Evolutionary conservation across 2,888 invertebrate genomes (phyloP).

Genomic region (Drosophila fulvimacula): DNA sequence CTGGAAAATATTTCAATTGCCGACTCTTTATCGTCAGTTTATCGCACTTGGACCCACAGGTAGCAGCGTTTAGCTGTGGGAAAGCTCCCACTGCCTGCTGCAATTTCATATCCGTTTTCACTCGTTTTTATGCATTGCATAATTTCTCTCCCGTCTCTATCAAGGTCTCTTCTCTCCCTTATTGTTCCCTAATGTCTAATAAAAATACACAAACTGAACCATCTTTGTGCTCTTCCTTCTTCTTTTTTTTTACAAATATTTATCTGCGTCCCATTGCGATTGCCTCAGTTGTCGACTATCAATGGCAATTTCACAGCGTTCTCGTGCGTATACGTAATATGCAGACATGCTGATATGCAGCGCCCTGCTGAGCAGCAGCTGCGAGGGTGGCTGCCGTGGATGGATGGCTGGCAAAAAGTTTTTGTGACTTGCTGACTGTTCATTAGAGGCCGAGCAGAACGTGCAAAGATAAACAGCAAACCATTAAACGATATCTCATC

Average conservation of each 20-base stretch:
- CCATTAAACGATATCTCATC: constrained; percentile 76
- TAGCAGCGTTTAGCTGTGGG: constrained; percentile 24
- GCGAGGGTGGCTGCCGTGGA: not conserved
- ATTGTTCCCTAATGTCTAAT: constrained; percentile 38
- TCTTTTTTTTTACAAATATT: constrained; percentile 21
- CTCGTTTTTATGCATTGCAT: constrained; percentile 1
- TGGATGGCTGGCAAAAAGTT: constrained; percentile 23
- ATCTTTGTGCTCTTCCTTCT: constrained; percentile 13
- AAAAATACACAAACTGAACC: constrained; percentile 13
- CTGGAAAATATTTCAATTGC: constrained; percentile 19
- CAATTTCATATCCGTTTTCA: constrained; percentile 29
- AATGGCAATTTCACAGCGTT: constrained; percentile 35
- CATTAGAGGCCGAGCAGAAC: constrained; percentile 49
- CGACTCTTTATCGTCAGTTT: constrained; percentile 7
- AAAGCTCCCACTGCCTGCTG: constrained; percentile 25
- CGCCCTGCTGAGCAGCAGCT: constrained; percentile 43
- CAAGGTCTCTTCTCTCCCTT: not conserved
- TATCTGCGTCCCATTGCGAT: constrained; percentile 50
- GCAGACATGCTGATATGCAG: constrained; percentile 43
- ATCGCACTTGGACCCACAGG: constrained; percentile 18
- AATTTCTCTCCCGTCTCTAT: not conserved
- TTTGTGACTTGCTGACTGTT: constrained; percentile 61
- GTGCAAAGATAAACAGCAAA: constrained; percentile 60
- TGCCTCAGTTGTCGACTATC: constrained; percentile 30
- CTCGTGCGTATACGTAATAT: constrained; percentile 47